Evolutionary conservation across 2,113 vertebrate species (phyloP).

Genomic region (Prunella fulvescens): DNA sequence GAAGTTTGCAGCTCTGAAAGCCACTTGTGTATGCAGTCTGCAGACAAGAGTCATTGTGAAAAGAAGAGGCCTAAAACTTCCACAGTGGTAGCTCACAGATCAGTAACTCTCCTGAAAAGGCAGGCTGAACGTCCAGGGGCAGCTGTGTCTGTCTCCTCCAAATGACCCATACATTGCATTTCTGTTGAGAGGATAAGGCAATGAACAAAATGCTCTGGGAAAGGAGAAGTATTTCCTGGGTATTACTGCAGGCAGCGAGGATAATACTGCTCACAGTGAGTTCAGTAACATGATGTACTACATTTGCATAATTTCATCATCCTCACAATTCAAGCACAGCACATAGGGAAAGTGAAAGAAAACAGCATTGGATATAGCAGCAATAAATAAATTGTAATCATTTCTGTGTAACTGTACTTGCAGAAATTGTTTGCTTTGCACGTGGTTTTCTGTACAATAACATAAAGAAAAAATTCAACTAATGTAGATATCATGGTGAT

Average conservation of each 20-base stretch:
- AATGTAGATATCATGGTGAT: conserved; percentile 20
- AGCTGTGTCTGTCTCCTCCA: neutral
- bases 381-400: conserved; percentile 85
- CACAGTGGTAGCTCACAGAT: neutral
- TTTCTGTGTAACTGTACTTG: conserved; percentile 81
- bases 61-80: neutral
- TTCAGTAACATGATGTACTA: conserved; percentile 30
- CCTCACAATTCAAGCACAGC: conserved; percentile 15
- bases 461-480: conserved; percentile 33
- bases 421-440: conserved; percentile 71
- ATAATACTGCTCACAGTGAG: conserved; percentile 28
- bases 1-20: neutral
- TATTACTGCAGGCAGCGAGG: conserved; percentile 11
- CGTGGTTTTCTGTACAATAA: conserved; percentile 55
- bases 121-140: neutral
- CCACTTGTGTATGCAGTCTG: neutral
- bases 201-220: neutral
- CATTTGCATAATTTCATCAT: conserved; percentile 4
- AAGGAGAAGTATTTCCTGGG: neutral
- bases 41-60: neutral
- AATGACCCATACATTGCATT: neutral
- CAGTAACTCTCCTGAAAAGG: neutral
- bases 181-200: neutral
- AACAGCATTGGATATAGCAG: conserved; percentile 82
- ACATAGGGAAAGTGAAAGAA: conserved; percentile 62